Conservation (phyloP, 2,888 invertebrate genomes). For the Parapristionchus giblindavisi region DNA sequence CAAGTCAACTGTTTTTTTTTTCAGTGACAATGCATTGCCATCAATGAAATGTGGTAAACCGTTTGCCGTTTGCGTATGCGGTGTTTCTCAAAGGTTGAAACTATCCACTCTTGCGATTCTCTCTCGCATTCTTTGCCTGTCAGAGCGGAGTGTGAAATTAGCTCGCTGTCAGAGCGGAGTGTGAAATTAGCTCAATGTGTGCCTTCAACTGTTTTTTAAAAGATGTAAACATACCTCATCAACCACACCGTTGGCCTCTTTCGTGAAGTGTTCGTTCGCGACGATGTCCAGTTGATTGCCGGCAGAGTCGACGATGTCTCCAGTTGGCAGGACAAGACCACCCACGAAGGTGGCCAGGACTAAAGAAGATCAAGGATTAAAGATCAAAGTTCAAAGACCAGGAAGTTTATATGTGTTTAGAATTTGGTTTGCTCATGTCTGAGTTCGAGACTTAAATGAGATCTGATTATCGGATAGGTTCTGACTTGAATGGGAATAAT, state of each 20-base stretch:
- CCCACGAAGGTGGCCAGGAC: slow-evolving; percentile 46
- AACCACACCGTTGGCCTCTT: slow-evolving; percentile 58
- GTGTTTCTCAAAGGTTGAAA: background rate
- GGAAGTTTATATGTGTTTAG: background rate
- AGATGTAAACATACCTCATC: slow-evolving; percentile 57
- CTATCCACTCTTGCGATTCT: background rate
- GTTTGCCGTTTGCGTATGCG: no score
- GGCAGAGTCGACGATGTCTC: slow-evolving; percentile 26
- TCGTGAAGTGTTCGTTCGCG: slow-evolving; percentile 49
- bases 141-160: background rate
- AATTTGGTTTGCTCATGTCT: no score
- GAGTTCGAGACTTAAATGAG: background rate
- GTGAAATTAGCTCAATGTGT: background rate
- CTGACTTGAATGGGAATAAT: no score
- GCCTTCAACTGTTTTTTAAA: no score
- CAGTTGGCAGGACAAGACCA: slow-evolving; percentile 37
- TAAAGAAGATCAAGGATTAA: slow-evolving; percentile 26
- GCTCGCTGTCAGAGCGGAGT: background rate
- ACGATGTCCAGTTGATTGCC: slow-evolving; percentile 42
- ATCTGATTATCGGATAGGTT: background rate
- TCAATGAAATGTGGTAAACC: background rate
- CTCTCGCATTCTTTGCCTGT: background rate
- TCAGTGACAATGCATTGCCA: no score
- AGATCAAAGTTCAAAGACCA: background rate
- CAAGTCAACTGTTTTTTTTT: no score